Evolutionary conservation across 2,888 invertebrate genomes (phyloP).

Genomic region (Odontomyia ornata): DNA sequence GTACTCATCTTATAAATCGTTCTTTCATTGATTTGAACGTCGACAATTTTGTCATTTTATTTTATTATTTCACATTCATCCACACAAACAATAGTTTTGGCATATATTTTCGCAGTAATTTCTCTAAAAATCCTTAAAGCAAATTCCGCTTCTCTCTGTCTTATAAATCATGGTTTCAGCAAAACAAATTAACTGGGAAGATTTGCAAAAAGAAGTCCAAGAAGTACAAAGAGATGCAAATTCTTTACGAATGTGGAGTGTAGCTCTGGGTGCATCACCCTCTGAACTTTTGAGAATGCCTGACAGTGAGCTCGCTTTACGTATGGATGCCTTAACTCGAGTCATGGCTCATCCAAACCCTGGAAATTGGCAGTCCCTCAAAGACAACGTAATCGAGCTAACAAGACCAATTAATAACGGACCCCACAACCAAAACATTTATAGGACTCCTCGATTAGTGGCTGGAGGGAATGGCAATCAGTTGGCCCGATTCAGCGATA

Average conservation of each 20-base stretch:
- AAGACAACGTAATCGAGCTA: not conserved
- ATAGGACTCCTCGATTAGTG: not conserved
- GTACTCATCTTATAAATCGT: no score
- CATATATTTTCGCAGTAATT: no score
- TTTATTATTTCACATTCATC: no score
- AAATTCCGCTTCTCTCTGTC: no score
- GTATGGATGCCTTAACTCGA: not conserved
- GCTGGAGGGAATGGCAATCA: not conserved
- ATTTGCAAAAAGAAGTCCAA: not conserved
- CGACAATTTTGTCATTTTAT: no score
- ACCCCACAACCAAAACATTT: not conserved
- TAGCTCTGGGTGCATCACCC: conserved; percentile 5
- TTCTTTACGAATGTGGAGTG: not conserved
- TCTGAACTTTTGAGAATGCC: conserved; percentile 14
- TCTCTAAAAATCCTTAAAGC: no score
- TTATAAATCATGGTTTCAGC: not conserved
- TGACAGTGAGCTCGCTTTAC: not conserved
- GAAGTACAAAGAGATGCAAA: not conserved
- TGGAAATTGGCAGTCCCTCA: not conserved
- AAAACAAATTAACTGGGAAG: not conserved
- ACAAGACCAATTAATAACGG: no score
- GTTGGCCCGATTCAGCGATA: no score
- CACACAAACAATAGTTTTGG: no score
- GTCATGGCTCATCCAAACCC: not conserved
- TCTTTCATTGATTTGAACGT: no score